A percentile compares a stretch with the other conserved stretches of the same genome.
These are phyloP conservation scores for Tenualosa thibaudeaui DNA, from an alignment of 2,797 vertebrate genomes.

Conservation along the genomic window DNA sequence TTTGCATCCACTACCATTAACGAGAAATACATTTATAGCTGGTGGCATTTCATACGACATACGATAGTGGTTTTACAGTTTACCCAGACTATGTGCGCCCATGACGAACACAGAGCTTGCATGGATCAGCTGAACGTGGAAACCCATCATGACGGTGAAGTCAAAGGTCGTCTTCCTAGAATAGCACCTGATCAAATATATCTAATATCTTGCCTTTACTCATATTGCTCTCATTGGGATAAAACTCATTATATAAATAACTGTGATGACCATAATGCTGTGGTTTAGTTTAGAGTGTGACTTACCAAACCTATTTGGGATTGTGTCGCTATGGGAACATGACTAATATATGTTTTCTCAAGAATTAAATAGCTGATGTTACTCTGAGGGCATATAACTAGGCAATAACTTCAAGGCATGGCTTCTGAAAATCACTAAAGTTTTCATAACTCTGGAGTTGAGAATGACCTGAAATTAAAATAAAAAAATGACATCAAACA, in stretches of 20 bases:
- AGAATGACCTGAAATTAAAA: neutral
- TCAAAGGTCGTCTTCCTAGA: neutral
- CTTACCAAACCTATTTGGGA: no score
- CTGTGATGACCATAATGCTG: neutral
- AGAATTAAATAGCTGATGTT: neutral
- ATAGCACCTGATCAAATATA: no score
- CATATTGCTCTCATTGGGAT: no score
- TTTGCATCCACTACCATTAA: neutral
- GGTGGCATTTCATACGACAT: neutral
- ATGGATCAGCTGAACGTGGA: neutral
- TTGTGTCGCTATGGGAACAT: no score
- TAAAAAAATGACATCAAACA: constrained; percentile 6
- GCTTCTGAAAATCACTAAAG: neutral
- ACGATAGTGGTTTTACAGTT: neutral
- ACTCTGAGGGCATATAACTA: neutral
- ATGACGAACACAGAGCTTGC: neutral
- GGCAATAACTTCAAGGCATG: neutral
- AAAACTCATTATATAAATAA: no score
- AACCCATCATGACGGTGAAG: neutral
- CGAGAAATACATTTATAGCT: neutral
- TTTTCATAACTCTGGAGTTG: neutral
- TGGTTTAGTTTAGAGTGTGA: no score
- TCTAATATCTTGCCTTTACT: no score
- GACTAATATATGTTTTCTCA: neutral
- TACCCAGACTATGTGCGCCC: neutral